Base-by-base conservation (phyloP, 2,797 vertebrate species). In the Acipenser oxyrinchus region DNA sequence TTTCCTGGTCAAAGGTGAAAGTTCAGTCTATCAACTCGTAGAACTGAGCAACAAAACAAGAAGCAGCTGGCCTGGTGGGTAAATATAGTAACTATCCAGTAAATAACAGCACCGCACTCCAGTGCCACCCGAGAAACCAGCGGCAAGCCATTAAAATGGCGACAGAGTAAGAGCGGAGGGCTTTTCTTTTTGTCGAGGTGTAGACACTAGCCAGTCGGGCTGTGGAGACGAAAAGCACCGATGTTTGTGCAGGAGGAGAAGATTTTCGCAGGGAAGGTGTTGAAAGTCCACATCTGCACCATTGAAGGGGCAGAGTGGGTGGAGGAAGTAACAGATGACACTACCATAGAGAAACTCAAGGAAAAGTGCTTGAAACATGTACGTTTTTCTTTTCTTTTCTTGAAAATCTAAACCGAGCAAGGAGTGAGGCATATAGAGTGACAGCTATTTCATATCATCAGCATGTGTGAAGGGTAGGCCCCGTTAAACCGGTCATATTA, bases 211-310 rank as follows among this genome's bases (percentile, higher is more conserved):
- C 64, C 67, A 52, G 59, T 71, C 71, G 52, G 23, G 23, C 10
- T 60, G 49, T 37, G n/a, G 48, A 5, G 55, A 13, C 6, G 51
- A 48, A 66, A 76, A 69, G 65, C 8, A n/a, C 9, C 55, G 68
- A 99, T 98, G 96, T 98, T 97, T 79, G 96, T 98, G 76, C 95
- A 98, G 83, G 96, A 99, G 88, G 95, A 99, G 85, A 98, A 97
- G 86, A 94, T 95, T 76, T 98, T 99, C 73, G 91, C 94, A 51
- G 93, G 92, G 61, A 91, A 90, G 82, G 92, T 93, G 88, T 79
- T 99, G 79, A 90, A 94, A 81, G 90, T 99, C 75, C 95, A 93
- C 76, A 86, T 99, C 78, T 97, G 95, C 83, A 93, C 93, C 68
- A 85, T 93, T 89, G 96, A 97, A 80, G 96, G 96, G 60, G 73